Base-by-base conservation (phyloP, 2,797 vertebrate genomes). In the Nothura maculosa region DNA sequence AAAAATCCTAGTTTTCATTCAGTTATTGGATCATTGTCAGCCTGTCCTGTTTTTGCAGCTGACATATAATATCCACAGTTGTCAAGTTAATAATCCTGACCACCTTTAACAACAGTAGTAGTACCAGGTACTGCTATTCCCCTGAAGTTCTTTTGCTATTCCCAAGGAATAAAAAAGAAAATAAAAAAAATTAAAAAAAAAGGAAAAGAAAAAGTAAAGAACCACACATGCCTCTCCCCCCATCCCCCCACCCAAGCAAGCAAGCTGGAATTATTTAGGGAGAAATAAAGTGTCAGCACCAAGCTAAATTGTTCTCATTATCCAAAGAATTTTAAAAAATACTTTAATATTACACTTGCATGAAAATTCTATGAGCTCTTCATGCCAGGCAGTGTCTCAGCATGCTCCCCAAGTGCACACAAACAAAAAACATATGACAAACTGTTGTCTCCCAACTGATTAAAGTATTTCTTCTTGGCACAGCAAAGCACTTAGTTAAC, bases 401-500 rank as follows among this genome's bases (percentile, higher is more conserved):
- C 64, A 95, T 81, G 87, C 73, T 96, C 81, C 86, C 96, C 62
- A 74, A 96, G 93, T 73, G 90, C 62, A 95, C 69, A 91, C 95
- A 97, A 96, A 97, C 94, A 96, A 91, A 97, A 95, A 97, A 93
- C 93, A 95, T 68, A 94, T 96, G 82, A 96, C 82, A 96, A 97
- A 95, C 82, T 92, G 93, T 91, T 91, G 75, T 95, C 91, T 96
- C 92, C 75, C 80, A 89, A 93, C 64, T 94, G 93, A 97, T 96
- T 97, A 94, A 97, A 96, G 87, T 92, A 94, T 93, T 97, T 97
- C 91, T 94, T 92, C 78, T 87, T 97, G 95, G 96, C 92, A 93
- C 47, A 4, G 88, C 92, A 97, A 96, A 97, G 89, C 89, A 91
- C 67, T 97, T 95, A 82, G 87, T 93, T 96, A 96, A 93, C 70